These are phyloP conservation scores for Scomber japonicus DNA, from an alignment of 2,113 vertebrate species.

Conservation along the genomic window DNA sequence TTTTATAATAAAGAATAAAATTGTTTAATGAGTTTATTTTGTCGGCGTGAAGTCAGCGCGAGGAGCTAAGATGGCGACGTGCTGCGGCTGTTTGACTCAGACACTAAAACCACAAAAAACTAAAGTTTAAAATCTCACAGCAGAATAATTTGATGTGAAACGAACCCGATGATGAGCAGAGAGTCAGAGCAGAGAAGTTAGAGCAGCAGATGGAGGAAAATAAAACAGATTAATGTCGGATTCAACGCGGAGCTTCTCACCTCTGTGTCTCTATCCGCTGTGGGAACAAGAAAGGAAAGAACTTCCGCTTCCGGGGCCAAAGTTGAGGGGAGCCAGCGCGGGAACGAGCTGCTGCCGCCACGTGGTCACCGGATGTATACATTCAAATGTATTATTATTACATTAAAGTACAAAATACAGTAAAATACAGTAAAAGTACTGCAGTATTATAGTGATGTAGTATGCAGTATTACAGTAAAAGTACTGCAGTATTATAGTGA, in stretches of 20 bases:
- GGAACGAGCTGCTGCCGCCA: constrained; percentile 41
- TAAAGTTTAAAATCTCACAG: accelerated
- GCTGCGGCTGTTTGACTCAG: not conserved
- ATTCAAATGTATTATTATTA: too few relatives aligned
- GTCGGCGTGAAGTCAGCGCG: accelerated
- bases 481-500: too few relatives aligned
- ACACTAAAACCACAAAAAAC: not conserved
- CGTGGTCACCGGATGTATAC: constrained; percentile 13
- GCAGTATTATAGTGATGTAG: too few relatives aligned
- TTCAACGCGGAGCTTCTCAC: constrained; percentile 56
- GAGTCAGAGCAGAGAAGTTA: accelerated
- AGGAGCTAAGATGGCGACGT: constrained; percentile 57
- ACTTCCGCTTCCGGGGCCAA: constrained; percentile 71
- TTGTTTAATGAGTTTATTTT: accelerated
- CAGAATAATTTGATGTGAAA: accelerated
- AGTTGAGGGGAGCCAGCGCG: constrained; percentile 52
- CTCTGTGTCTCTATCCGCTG: constrained; percentile 72
- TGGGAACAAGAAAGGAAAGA: constrained; percentile 85
- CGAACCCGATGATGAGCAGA: accelerated
- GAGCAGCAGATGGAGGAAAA: not conserved
- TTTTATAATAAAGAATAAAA: not conserved
- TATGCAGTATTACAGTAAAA: too few relatives aligned
- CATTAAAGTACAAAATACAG: too few relatives aligned
- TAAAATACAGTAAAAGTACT: too few relatives aligned
- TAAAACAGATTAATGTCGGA: constrained; percentile 47